A percentile compares a stretch with the other conserved stretches of the same genome.
Conservation (phyloP, 2,113 vertebrate species). For the Myxocyprinus asiaticus region DNA sequence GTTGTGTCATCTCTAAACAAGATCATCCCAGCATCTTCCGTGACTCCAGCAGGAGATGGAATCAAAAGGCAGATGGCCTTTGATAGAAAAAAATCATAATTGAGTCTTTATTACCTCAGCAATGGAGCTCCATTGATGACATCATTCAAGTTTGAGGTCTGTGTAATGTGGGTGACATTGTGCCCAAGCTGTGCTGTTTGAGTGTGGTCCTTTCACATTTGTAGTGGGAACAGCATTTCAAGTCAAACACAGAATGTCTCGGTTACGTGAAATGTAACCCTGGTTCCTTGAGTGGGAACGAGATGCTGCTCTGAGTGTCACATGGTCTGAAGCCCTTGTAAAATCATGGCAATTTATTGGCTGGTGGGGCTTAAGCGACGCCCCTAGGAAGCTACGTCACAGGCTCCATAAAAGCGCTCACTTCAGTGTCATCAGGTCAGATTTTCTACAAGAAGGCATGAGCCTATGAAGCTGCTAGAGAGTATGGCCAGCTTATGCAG, state of each 20-base stretch:
- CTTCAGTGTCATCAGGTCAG: too few relatives aligned
- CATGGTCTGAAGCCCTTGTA: too few relatives aligned
- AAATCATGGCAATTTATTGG: too few relatives aligned
- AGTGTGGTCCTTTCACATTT: slow-evolving; percentile 21
- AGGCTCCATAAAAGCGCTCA: too few relatives aligned
- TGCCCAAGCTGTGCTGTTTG: slow-evolving; percentile 18
- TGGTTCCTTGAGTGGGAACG: too few relatives aligned
- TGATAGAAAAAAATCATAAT: slow-evolving; percentile 48
- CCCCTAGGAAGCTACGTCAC: too few relatives aligned
- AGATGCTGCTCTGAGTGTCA: too few relatives aligned
- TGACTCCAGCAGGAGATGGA: slow-evolving; percentile 47
- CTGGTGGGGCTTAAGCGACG: too few relatives aligned
- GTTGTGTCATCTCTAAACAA: slow-evolving; percentile 36
- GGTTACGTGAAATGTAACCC: too few relatives aligned
- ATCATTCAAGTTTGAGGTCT: slow-evolving; percentile 36
- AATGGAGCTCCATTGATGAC: slow-evolving; percentile 24
- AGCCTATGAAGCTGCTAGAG: too few relatives aligned
- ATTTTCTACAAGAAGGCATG: too few relatives aligned
- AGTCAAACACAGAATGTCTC: slow-evolving; percentile 24
- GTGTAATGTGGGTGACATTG: slow-evolving; percentile 39
- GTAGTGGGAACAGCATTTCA: slow-evolving; percentile 20
- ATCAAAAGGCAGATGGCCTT: slow-evolving; percentile 48
- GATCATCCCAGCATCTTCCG: slow-evolving; percentile 40
- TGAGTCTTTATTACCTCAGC: slow-evolving; percentile 49
- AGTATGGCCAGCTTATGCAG: too few relatives aligned